Conservation (phyloP, 92 coral and sea anemone species). For the Desmophyllum pertusum region DNA sequence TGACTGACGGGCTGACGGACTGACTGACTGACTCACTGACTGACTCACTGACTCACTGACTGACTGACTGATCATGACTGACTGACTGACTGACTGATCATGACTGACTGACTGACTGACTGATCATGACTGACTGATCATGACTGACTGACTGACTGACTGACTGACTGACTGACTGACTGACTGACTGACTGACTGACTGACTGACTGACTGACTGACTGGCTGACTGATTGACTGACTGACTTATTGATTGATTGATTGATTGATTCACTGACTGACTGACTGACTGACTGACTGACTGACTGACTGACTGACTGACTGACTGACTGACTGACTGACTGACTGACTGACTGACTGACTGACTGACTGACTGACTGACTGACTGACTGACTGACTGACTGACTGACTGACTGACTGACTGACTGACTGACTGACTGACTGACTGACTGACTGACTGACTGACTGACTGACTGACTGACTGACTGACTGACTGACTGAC, state of each 20-base stretch:
- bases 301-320: background rate
- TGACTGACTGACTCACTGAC: background rate
- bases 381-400: no score
- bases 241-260: background rate
- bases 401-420: no score
- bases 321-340: background rate
- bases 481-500: no score
- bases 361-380: no score
- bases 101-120: background rate
- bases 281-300: background rate
- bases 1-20: background rate
- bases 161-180: background rate
- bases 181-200: background rate
- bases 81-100: background rate
- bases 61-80: background rate
- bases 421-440: no score
- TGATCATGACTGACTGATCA: no score
- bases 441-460: no score
- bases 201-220: no score
- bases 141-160: background rate
- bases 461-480: no score
- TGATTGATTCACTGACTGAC: background rate
- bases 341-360: no score
- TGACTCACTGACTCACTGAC: background rate
- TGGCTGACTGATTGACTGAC: background rate